phyloP scores from a whole-genome alignment of 2,113 vertebrate species.

The Podiceps cristatus region DNA sequence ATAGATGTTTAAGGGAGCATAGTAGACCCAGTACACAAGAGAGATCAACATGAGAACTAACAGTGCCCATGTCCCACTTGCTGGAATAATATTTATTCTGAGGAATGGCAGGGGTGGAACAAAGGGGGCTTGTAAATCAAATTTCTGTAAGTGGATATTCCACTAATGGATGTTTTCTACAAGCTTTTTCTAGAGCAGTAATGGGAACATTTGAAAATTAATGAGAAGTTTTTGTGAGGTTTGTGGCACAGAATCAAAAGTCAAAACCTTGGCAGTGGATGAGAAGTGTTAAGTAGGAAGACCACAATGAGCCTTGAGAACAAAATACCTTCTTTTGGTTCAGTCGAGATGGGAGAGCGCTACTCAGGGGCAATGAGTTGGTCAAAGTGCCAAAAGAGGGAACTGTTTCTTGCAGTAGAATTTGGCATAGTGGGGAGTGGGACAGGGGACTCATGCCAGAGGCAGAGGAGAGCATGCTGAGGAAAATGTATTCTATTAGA shows the following conservation, averaged over 20 bases:
- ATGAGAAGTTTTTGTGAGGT: accelerated
- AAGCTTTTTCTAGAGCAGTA: not conserved
- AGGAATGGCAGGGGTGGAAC: accelerated
- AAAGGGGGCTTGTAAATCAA: not conserved
- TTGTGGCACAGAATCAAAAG: not conserved
- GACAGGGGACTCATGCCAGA: not conserved
- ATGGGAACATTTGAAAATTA: not conserved
- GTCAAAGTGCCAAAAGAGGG: not conserved
- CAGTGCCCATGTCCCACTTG: not conserved
- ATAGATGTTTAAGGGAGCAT: not conserved
- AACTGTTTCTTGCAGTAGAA: not conserved
- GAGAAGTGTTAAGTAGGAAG: not conserved
- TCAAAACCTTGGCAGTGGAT: not conserved
- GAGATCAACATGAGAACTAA: not conserved
- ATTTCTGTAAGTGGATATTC: not conserved
- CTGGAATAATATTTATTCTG: not conserved
- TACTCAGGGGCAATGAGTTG: accelerated
- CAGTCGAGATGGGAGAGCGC: accelerated
- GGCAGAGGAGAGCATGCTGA: not conserved
- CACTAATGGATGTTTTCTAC: not conserved
- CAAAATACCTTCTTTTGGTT: not conserved
- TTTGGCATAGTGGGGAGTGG: not conserved
- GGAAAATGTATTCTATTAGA: not conserved
- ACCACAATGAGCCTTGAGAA: not conserved
- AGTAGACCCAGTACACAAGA: not conserved